Evolutionary conservation across 2,888 invertebrate species (phyloP).

Genomic region (Cosmia pyralina): DNA sequence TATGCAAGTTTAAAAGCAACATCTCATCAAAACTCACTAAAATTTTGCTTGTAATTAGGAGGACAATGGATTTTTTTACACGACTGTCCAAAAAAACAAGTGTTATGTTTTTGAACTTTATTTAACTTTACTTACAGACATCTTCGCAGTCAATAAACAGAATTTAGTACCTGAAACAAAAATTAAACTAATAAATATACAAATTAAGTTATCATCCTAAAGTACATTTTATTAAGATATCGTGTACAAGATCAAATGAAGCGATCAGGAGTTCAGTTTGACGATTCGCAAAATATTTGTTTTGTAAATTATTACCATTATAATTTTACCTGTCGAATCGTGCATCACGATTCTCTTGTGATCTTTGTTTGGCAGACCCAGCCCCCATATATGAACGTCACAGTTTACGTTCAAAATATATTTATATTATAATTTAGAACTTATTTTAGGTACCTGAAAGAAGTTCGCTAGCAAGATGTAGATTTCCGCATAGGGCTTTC

Average conservation of each 20-base stretch:
- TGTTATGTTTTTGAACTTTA: slow-evolving; percentile 6
- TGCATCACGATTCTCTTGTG: slow-evolving; percentile 72
- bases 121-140: slow-evolving; percentile 47
- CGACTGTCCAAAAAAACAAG: not conserved
- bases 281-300: slow-evolving; percentile 73
- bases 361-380: slow-evolving; percentile 47
- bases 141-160: slow-evolving; percentile 31
- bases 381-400: slow-evolving; percentile 33
- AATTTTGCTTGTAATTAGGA: not conserved
- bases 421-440: not conserved
- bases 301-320: slow-evolving; percentile 74
- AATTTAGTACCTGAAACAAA: slow-evolving; percentile 71
- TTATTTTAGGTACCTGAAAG: not conserved
- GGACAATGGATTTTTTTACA: slow-evolving; percentile 4
- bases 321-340: slow-evolving; percentile 67
- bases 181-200: slow-evolving; percentile 30
- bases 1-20: not conserved
- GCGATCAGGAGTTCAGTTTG: slow-evolving; percentile 72
- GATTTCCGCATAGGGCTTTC: not conserved
- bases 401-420: slow-evolving; percentile 7
- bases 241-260: slow-evolving; percentile 70
- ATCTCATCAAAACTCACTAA: not conserved
- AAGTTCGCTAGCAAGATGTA: not conserved
- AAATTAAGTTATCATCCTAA: slow-evolving; percentile 45
- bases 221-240: slow-evolving; percentile 33